Evolutionary conservation across 2,113 vertebrate genomes (phyloP).

Genomic region (Anthoscopus minutus): DNA sequence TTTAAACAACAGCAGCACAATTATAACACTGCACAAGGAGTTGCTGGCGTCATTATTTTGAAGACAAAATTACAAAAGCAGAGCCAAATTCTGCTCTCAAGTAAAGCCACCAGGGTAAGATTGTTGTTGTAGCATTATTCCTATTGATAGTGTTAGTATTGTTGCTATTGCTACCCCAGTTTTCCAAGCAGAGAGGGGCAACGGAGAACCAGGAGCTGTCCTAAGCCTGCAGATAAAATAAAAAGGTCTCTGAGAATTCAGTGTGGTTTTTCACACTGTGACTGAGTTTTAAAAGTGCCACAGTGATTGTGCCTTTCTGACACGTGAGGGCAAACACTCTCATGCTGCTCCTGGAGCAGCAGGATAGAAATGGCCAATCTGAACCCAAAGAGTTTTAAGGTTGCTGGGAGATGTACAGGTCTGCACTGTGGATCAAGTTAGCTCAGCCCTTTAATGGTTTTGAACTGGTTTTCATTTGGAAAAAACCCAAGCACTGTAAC

Average conservation of each 20-base stretch:
- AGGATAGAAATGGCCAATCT: fast-evolving
- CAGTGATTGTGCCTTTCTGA: neutral
- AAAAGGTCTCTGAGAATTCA: neutral
- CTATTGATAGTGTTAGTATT: neutral
- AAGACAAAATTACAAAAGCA: neutral
- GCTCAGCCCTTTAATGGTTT: constrained; percentile 4
- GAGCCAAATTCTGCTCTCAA: neutral
- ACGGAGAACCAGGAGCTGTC: neutral
- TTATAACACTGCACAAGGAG: neutral
- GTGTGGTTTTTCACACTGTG: neutral
- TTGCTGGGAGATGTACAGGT: neutral
- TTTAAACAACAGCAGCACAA: neutral
- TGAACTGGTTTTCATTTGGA: constrained; percentile 42
- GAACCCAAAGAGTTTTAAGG: neutral
- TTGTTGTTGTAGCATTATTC: neutral
- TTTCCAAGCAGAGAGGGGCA: neutral
- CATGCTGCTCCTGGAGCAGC: neutral
- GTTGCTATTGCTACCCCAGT: neutral
- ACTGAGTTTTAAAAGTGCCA: neutral
- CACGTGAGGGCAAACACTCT: neutral
- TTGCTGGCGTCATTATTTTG: neutral
- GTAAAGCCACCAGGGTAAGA: neutral
- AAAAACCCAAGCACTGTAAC: constrained; percentile 3
- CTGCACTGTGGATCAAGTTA: neutral
- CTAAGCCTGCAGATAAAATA: neutral